Conservation (phyloP, 2,113 vertebrate species). For the Penelope pileata region DNA sequence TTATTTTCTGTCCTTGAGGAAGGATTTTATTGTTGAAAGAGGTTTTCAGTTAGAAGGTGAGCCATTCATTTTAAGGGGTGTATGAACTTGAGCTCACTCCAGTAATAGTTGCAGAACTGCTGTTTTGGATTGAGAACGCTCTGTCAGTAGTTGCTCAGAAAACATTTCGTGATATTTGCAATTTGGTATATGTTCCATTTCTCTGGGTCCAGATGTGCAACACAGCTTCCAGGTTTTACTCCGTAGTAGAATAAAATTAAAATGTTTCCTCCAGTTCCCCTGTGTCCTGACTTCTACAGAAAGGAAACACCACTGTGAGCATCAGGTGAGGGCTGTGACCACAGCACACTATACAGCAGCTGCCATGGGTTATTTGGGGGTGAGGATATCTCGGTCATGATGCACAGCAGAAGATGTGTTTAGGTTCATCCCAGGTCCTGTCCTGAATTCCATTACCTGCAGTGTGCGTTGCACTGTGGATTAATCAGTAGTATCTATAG, state of each 20-base stretch:
- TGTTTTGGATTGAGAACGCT: not conserved
- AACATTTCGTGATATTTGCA: not conserved
- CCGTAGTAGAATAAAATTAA: not conserved
- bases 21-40: not conserved
- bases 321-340: not conserved
- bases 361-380: not conserved
- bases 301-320: not conserved
- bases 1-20: conserved; percentile 33
- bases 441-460: not conserved
- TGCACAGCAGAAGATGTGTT: not conserved
- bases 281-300: not conserved
- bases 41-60: not conserved
- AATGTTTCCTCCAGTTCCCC: not conserved
- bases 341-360: not conserved
- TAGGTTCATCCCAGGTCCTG: not conserved
- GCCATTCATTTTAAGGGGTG: not conserved
- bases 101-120: not conserved
- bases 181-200: not conserved
- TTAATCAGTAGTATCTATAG: not conserved
- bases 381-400: not conserved
- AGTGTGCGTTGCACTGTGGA: not conserved
- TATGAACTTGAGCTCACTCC: not conserved
- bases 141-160: not conserved
- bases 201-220: not conserved
- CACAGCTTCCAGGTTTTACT: not conserved